Base-by-base conservation (phyloP, 2,113 vertebrate species). In the Cygnus buccinator region DNA sequence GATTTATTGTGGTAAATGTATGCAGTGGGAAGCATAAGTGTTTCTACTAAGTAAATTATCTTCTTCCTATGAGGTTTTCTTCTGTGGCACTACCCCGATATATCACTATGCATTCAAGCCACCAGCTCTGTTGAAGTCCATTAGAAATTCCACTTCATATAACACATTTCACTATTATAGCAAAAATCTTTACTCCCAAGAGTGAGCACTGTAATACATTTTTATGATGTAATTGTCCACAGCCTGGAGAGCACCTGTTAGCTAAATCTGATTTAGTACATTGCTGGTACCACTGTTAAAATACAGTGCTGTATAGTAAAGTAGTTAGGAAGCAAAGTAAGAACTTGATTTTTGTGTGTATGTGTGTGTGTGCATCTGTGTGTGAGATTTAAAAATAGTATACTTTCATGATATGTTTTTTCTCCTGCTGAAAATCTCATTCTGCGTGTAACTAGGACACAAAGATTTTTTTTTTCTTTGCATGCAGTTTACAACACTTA, bases 1-100 rank as follows among this genome's bases (percentile, higher is more conserved):
- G 89, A 97, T 93, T 97, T 95, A 96, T 92, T 87, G 94, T 88
- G 91, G 68, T 88, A 96, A 98, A 95, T 95, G 82, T 74, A 94
- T 96, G 66, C 82, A 93, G 70, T 91, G 80, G 82, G 96, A 96
- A 93, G 74, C 91, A 13, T 89, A 97, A 95, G 59, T 82, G 59
- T 94, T 90, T 85, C 72, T 95, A 57, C 72, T 87, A 80, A 80
- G 72, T 84, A 91, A 97, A 95, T 96, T 90, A 90, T 93, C 68
- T 73, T 65, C 71, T 91, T 96, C 67, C 94, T 92, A 50, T 87
- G 59, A 94, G 59, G 70, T 35, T 97, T 96, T 78, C 37, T 95
- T 91, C 52, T 73, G 61, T 91, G 72, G 80, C 10, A 2, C 37
- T 72, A 22, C 63, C 52, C 43, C 59, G 71, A 90, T 97, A 58